phyloP scores from a whole-genome alignment of 1,140 invertebrate species.

The fruit fly (Drosophila melanogaster) region DNA sequence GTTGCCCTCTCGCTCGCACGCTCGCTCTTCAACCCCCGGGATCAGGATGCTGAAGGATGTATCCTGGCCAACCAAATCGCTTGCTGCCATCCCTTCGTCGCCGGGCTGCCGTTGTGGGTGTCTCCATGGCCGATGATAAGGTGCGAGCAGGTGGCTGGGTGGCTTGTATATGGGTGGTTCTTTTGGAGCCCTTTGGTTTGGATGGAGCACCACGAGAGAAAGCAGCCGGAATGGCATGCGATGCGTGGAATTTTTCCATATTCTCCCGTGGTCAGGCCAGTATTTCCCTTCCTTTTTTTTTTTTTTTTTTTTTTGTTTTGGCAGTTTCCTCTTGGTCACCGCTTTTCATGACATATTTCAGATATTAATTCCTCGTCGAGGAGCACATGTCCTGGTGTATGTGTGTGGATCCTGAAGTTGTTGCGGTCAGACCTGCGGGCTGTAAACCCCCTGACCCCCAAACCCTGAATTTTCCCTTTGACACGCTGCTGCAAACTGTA shows the following conservation, averaged over 20 bases:
- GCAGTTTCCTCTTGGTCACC: constrained; percentile 1
- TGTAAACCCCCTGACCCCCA: background rate
- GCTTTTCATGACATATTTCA: constrained; percentile 45
- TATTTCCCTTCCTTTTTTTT: background rate
- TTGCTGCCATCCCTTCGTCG: constrained; percentile 46
- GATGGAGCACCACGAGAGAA: background rate
- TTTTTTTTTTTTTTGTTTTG: background rate
- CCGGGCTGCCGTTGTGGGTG: constrained; percentile 17
- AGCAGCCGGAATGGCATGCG: constrained; percentile 1
- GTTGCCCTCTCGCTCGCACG: constrained; percentile 6
- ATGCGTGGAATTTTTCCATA: constrained; percentile 48
- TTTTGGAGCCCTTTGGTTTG: background rate
- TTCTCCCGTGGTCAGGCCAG: constrained; percentile 40
- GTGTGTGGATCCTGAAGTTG: constrained; percentile 10
- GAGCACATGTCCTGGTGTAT: background rate
- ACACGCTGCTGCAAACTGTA: constrained; percentile 30
- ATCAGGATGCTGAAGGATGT: constrained; percentile 61
- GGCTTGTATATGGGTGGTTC: background rate
- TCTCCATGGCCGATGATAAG: constrained; percentile 5
- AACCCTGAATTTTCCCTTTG: constrained; percentile 14
- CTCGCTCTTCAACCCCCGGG: constrained; percentile 47
- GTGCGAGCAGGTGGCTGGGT: background rate
- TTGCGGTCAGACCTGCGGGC: constrained; percentile 30
- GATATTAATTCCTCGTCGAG: constrained; percentile 57
- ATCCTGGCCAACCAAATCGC: constrained; percentile 75